Percentiles rank a stretch among this genome's conserved stretches.
Conservation (phyloP, 2,113 vertebrate genomes). For the Toxotes jaculatrix region DNA sequence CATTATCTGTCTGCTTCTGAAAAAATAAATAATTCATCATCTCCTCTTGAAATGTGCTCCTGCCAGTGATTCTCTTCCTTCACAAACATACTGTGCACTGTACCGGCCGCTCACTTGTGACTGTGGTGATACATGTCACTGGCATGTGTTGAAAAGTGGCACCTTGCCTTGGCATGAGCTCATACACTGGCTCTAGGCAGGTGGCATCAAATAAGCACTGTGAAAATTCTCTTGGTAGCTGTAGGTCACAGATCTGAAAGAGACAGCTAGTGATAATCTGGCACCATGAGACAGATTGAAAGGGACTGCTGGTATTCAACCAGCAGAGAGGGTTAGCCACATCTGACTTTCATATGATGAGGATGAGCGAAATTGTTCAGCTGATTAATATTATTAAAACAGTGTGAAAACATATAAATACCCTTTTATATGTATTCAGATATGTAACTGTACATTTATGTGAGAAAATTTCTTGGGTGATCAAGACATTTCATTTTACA, state of each 20-base stretch:
- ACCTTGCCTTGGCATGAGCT: constrained; percentile 47
- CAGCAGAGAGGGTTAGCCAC: no score
- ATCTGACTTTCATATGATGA: no score
- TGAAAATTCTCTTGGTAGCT: constrained; percentile 37
- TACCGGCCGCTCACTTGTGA: neutral
- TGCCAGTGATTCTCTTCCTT: constrained; percentile 28
- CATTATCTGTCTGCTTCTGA: constrained; percentile 8
- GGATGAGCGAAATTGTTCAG: neutral
- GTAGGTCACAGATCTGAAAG: constrained; percentile 25
- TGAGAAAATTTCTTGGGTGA: no score
- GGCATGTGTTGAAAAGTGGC: constrained; percentile 50
- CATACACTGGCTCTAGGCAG: constrained; percentile 40
- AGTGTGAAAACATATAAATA: neutral
- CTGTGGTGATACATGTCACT: constrained; percentile 40
- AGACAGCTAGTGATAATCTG: neutral
- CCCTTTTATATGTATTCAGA: neutral
- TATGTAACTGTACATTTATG: no score
- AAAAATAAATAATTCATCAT: constrained; percentile 47
- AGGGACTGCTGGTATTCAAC: neutral
- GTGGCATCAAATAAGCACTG: constrained; percentile 24
- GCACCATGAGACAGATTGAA: constrained; percentile 6
- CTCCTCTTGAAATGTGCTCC: constrained; percentile 1
- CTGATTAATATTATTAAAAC: neutral
- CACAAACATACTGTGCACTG: neutral
- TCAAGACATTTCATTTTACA: no score